These are phyloP conservation scores for Alauda arvensis DNA, from an alignment of 2,797 vertebrate genomes.

Conservation along the genomic window DNA sequence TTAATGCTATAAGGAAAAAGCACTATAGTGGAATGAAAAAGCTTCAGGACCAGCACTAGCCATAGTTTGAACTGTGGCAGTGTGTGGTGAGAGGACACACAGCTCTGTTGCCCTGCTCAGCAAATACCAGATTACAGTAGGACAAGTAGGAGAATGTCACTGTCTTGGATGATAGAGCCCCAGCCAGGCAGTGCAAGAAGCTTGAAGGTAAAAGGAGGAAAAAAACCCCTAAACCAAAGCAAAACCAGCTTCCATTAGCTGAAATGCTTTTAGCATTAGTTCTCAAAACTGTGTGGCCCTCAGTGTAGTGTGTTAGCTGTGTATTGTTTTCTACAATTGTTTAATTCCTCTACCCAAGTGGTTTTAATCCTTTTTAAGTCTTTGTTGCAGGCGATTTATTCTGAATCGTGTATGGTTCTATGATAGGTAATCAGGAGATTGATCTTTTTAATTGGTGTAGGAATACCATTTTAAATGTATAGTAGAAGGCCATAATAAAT, in stretches of 20 bases:
- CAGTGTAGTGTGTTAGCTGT: neutral
- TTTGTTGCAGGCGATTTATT: neutral
- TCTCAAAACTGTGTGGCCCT: neutral
- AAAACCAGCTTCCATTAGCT: neutral
- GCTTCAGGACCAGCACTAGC: neutral
- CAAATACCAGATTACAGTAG: neutral
- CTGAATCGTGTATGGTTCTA: neutral
- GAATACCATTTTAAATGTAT: neutral
- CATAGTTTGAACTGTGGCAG: neutral
- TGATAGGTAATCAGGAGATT: neutral
- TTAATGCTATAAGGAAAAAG: neutral
- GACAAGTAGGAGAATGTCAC: neutral
- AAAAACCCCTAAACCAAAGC: neutral
- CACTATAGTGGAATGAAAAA: neutral
- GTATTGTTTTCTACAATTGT: neutral
- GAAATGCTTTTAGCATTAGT: neutral
- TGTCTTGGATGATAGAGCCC: neutral
- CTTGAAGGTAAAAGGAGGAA: neutral
- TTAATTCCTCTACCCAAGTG: neutral
- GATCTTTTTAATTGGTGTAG: neutral
- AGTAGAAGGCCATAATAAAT: neutral
- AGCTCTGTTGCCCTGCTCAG: neutral
- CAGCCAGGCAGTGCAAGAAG: neutral
- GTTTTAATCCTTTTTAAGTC: neutral
- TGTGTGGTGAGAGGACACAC: neutral